phyloP scores from a whole-genome alignment of 2,113 vertebrate genomes.

The Cyphomyrus plagiostoma region DNA sequence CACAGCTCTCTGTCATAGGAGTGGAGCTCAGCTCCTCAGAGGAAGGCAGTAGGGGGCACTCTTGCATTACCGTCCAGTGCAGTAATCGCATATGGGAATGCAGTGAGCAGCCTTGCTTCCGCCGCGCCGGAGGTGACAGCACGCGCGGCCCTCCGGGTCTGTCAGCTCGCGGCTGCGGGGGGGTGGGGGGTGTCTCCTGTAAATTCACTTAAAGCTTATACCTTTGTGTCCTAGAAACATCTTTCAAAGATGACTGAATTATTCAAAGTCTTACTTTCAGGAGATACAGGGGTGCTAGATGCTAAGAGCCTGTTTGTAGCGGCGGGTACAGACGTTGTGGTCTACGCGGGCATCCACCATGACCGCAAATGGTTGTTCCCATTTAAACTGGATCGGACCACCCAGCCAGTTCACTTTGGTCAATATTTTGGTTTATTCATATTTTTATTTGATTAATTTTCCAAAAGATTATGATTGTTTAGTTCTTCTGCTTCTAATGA shows the following conservation, averaged over 20 bases:
- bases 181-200: slow-evolving; percentile 43
- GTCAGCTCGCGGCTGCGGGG: neutral
- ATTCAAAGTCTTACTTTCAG: slow-evolving; percentile 55
- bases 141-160: neutral
- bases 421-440: neutral
- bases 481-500: neutral
- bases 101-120: neutral
- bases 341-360: neutral
- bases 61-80: slow-evolving; percentile 66
- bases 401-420: neutral
- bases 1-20: neutral
- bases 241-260: slow-evolving; percentile 50
- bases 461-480: neutral
- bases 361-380: neutral
- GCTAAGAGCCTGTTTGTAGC: slow-evolving; percentile 1
- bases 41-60: slow-evolving; percentile 77
- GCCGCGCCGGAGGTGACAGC: neutral
- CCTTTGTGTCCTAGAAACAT: slow-evolving; percentile 36
- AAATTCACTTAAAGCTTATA: slow-evolving; percentile 55
- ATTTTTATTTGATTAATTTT: neutral
- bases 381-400: neutral
- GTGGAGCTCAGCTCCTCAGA: slow-evolving; percentile 24
- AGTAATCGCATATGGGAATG: slow-evolving; percentile 69
- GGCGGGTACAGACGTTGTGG: neutral
- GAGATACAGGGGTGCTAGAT: slow-evolving; percentile 51